Evolutionary conservation across 2,797 vertebrate genomes (phyloP), one percentile per base, ranked within the genome.

Genomic region (Chaetodon trifasciatus): DNA sequence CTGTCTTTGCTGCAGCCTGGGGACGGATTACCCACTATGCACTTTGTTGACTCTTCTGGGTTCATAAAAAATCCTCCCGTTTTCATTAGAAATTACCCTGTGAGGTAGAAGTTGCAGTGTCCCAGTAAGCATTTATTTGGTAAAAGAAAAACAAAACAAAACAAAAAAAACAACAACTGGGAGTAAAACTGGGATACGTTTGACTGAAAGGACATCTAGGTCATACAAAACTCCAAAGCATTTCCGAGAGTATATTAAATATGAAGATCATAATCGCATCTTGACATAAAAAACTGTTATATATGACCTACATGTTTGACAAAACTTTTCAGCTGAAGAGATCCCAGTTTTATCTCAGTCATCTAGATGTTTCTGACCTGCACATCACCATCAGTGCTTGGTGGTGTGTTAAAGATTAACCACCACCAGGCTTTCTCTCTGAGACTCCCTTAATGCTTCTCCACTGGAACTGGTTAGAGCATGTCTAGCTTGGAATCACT

Each of bases 401-500:
- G 23, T 3, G 28, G 1, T 12, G 24, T 47, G 12, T 32, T 23
- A 28, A 19, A 23, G 21, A 39, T 40, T 6, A 50, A 40, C 63
- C 21, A 21, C 13, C 17, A 23, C 12, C 57, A 42, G 12, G 4
- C 24, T 70, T 21, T 56, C 17, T 55, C 23, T 68, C 24, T 67
- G 65, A 21, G 37, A 70, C 40, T 55, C 42, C 49, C 50, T 83
- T 53, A 60, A 79, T 74, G 68, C 24, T n/a, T 55, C 58, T 78
- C n/a, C 70, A 44, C 50, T 71, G 63, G 62, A 74, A 53, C 57
- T 66, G 76, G 53, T 70, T 74, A 74, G 49, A 85, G 44, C 78
- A 79, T 19, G 63, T 74, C 80, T 67, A 52, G 81, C 78, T 84
- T 60, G 39, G 68, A 92, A 92, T 91, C 79, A 88, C 82, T 89